Conservation (phyloP, 2,113 vertebrate species). For the Mionectes macconnelli region DNA sequence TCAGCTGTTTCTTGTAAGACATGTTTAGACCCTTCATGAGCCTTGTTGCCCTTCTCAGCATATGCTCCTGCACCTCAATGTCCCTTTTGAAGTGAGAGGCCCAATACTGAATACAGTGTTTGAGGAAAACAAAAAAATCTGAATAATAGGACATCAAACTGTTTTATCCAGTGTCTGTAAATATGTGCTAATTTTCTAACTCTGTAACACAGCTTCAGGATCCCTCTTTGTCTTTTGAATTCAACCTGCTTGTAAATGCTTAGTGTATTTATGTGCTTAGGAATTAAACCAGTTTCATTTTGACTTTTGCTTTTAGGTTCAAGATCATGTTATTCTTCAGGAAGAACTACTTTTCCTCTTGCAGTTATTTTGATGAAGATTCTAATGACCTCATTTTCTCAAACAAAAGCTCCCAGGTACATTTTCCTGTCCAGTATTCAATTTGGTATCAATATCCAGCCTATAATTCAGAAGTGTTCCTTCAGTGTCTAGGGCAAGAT, state of each 20-base stretch:
- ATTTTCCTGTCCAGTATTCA: background rate
- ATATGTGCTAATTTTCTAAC: background rate
- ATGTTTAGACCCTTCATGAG: background rate
- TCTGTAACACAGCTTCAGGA: background rate
- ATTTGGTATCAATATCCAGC: background rate
- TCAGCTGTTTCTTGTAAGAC: rapidly evolving
- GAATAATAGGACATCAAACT: background rate
- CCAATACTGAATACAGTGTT: background rate
- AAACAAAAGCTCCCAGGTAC: background rate
- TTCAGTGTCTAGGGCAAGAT: background rate
- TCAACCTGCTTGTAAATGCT: background rate
- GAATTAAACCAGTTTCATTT: background rate
- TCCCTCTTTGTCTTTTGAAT: background rate
- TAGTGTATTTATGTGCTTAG: background rate
- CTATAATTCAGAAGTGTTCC: background rate
- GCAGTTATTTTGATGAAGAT: background rate
- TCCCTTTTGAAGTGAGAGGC: background rate
- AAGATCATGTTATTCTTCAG: background rate
- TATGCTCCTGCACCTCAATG: background rate
- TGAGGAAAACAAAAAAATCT: background rate
- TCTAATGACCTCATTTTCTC: background rate
- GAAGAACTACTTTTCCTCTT: background rate
- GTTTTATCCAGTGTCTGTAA: background rate
- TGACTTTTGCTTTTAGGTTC: background rate
- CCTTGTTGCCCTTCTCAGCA: background rate